These are phyloP conservation scores for Heteromormyrus szaboi DNA, from an alignment of 2,797 vertebrate species.

Conservation along the genomic window DNA sequence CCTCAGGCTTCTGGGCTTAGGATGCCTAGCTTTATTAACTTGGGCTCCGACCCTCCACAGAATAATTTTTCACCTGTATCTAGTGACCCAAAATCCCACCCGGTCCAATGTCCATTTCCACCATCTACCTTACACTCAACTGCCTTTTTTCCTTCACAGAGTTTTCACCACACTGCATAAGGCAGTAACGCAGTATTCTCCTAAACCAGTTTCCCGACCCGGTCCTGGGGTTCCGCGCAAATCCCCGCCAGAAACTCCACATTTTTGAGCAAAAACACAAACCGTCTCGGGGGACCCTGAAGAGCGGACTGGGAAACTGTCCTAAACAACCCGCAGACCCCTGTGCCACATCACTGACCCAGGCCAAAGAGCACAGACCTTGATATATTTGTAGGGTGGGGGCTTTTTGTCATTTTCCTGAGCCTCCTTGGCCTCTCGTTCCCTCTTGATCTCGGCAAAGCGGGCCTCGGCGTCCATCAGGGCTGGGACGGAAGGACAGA, in stretches of 20 bases:
- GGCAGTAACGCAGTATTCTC: background rate
- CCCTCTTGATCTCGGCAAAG: constrained; percentile 82
- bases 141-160: background rate
- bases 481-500: constrained; percentile 54
- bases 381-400: constrained; percentile 91
- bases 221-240: background rate
- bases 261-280: background rate
- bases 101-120: background rate
- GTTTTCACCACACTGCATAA: background rate
- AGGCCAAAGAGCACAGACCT: constrained; percentile 56
- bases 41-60: background rate
- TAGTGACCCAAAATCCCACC: background rate
- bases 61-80: background rate
- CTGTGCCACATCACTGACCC: background rate
- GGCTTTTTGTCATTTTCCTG: constrained; percentile 90
- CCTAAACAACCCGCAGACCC: background rate
- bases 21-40: background rate
- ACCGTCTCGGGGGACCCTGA: background rate
- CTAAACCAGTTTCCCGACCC: background rate
- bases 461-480: constrained; percentile 84
- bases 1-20: background rate
- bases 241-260: background rate
- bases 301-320: background rate
- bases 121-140: background rate
- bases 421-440: constrained; percentile 85